Evolutionary conservation across 2,113 vertebrate genomes (phyloP).

Genomic region (Entelurus aequoreus): DNA sequence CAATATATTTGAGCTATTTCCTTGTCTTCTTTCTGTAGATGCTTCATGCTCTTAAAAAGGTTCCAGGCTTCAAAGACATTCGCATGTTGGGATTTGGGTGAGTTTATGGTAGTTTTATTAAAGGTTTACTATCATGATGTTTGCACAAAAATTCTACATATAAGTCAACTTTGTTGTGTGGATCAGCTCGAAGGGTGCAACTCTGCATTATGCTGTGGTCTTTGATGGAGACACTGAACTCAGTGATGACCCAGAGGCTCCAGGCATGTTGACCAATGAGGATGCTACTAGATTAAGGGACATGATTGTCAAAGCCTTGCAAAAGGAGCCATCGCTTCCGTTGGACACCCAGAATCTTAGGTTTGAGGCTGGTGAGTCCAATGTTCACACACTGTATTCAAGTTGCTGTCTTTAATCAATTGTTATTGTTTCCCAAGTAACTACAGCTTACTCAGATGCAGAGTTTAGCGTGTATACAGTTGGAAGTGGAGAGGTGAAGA

Average conservation of each 20-base stretch:
- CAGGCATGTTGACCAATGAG: constrained; percentile 21
- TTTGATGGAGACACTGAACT: constrained; percentile 72
- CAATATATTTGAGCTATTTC: constrained; percentile 2
- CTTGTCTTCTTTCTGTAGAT: constrained; percentile 69
- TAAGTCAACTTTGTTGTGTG: constrained; percentile 8
- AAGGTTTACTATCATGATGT: not conserved
- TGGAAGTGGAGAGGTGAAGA: constrained; percentile 1
- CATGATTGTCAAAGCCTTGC: constrained; percentile 78
- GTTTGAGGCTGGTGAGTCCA: constrained; percentile 68
- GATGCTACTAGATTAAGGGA: constrained; percentile 75
- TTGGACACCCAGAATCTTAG: constrained; percentile 77
- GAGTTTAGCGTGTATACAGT: constrained; percentile 26
- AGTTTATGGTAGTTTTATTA: constrained; percentile 48
- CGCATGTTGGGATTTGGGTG: constrained; percentile 84
- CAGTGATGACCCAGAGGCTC: constrained; percentile 57
- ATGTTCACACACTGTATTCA: not conserved
- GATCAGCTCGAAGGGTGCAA: constrained; percentile 74
- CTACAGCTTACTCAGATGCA: constrained; percentile 41
- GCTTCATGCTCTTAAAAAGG: constrained; percentile 82
- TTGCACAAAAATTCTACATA: not conserved
- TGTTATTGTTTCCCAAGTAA: constrained; percentile 38
- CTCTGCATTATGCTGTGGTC: constrained; percentile 76
- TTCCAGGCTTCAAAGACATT: constrained; percentile 91
- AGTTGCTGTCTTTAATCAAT: not conserved
- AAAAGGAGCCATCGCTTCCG: constrained; percentile 74